These are phyloP conservation scores for Pharmacophagus antenor DNA, from an alignment of 2,888 invertebrate species.

Conservation along the genomic window DNA sequence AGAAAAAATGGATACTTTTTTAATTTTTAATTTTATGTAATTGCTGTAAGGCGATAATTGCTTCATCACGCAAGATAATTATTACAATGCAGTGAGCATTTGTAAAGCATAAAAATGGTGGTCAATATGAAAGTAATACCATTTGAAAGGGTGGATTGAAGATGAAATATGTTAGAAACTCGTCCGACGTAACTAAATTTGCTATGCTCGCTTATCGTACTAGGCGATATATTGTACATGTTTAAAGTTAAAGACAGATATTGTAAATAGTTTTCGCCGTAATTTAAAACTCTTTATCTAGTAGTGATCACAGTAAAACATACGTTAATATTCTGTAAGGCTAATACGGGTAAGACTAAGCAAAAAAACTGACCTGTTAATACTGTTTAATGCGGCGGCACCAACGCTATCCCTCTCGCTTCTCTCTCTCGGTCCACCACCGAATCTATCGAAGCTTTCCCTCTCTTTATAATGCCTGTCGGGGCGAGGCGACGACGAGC, in stretches of 20 bases:
- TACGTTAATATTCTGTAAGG: not conserved
- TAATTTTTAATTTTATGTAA: not conserved
- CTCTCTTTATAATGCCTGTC: slow-evolving; percentile 76
- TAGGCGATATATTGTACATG: too few species aligned
- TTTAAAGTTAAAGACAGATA: too few species aligned
- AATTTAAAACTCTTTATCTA: too few species aligned
- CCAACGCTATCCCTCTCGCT: slow-evolving; percentile 78
- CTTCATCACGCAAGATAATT: not conserved
- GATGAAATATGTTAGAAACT: too few species aligned
- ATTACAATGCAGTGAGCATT: not conserved
- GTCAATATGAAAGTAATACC: too few species aligned
- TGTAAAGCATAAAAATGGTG: not conserved
- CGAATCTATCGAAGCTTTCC: slow-evolving; percentile 70
- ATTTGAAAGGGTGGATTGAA: too few species aligned
- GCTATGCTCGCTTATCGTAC: too few species aligned
- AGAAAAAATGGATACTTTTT: not conserved
- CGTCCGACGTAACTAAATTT: too few species aligned
- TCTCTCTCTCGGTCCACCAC: slow-evolving; percentile 74
- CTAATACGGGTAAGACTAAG: too few species aligned
- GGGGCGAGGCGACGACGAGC: slow-evolving; percentile 70
- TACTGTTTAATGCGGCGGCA: slow-evolving; percentile 83
- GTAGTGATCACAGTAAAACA: too few species aligned
- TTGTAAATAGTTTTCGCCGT: too few species aligned
- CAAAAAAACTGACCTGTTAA: slow-evolving; percentile 84
- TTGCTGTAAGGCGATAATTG: not conserved